A percentile compares a stretch with the other conserved stretches of the same genome.
Evolutionary conservation across 2,888 invertebrate species (phyloP).

Genomic region (Megalurothrips usitatus): DNA sequence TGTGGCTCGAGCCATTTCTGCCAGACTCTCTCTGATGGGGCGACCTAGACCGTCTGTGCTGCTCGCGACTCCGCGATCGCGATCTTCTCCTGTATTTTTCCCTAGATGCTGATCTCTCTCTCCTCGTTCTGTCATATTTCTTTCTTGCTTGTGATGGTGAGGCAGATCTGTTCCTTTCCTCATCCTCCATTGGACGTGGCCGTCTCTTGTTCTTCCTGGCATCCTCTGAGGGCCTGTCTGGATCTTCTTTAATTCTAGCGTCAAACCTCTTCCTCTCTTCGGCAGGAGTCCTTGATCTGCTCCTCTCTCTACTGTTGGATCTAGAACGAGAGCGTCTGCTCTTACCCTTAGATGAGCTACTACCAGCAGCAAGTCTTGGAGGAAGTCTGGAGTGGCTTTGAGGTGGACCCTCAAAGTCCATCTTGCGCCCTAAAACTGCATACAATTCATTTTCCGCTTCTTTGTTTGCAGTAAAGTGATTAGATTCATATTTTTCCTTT

Average conservation of each 20-base stretch:
- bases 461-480: background rate
- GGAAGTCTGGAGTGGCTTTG: background rate
- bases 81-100: background rate
- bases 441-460: background rate
- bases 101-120: background rate
- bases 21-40: background rate
- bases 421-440: background rate
- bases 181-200: background rate
- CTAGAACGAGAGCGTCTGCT: background rate
- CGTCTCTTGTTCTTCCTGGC: background rate
- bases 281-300: background rate
- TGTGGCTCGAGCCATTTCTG: background rate
- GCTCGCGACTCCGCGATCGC: background rate
- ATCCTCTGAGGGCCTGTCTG: background rate
- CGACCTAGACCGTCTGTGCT: background rate
- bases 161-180: background rate
- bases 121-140: background rate
- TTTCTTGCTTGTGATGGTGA: background rate
- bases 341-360: background rate
- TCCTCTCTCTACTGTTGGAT: background rate
- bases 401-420: constrained; percentile 1
- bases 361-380: background rate
- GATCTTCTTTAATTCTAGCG: background rate
- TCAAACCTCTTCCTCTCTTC: background rate
- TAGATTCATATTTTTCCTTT: background rate